These are phyloP conservation scores for Sebastes vulpes DNA, from an alignment of 2,797 vertebrate species.

Conservation along the genomic window DNA sequence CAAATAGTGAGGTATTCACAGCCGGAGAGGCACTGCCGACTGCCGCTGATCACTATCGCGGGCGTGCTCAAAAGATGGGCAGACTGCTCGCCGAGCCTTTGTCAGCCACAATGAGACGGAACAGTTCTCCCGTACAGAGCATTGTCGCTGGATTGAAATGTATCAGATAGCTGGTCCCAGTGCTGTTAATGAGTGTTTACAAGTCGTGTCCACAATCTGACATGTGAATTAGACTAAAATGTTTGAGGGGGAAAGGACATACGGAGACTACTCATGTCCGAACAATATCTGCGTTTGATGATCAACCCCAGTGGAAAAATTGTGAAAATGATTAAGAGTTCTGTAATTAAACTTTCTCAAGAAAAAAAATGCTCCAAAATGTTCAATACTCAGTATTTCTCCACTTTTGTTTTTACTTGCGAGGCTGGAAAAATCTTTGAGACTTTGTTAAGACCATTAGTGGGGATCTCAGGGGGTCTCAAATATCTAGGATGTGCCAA, in stretches of 20 bases:
- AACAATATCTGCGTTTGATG: background rate
- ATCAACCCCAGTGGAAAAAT: background rate
- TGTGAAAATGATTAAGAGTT: background rate
- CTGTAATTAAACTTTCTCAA: background rate
- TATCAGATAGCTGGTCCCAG: background rate
- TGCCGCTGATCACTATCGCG: constrained; percentile 46
- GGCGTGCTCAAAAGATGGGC: constrained; percentile 20
- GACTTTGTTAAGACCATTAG: no score
- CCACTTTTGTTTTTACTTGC: background rate
- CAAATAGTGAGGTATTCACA: constrained; percentile 71
- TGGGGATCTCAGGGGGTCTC: no score
- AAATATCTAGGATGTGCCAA: no score
- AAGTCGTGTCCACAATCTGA: background rate
- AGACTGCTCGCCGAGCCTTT: constrained; percentile 33
- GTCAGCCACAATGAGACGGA: constrained; percentile 28
- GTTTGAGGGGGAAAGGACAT: background rate
- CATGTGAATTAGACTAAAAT: background rate
- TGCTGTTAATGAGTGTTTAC: constrained; percentile 3
- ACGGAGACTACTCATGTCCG: background rate
- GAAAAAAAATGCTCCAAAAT: background rate
- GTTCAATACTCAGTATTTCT: background rate
- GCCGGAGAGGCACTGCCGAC: constrained; percentile 5
- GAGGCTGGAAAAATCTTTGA: no score
- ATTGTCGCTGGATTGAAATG: constrained; percentile 18
- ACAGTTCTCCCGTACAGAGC: background rate